phyloP scores from a whole-genome alignment of 2,797 vertebrate genomes.

The Trachurus trachurus region DNA sequence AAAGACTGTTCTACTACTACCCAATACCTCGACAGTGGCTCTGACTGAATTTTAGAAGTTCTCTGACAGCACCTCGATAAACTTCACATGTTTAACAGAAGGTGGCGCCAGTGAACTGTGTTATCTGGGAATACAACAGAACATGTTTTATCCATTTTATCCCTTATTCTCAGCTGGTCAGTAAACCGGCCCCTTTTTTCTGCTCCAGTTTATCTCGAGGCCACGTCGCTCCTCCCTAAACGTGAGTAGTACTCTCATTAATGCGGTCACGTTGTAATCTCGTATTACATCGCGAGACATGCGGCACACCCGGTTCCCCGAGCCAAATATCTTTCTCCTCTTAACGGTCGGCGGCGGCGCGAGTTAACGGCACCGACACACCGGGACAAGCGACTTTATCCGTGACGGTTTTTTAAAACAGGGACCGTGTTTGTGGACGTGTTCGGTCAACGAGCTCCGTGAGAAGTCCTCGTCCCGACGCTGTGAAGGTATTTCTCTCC shows the following conservation, averaged over 20 bases:
- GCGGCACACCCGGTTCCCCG: neutral
- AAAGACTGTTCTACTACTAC: too few relatives aligned
- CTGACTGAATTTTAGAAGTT: too few relatives aligned
- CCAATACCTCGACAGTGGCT: too few relatives aligned
- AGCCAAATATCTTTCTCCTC: neutral
- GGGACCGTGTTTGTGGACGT: fast-evolving
- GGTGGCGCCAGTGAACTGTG: neutral
- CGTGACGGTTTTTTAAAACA: neutral
- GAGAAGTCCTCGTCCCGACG: neutral
- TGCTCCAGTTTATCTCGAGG: too few relatives aligned
- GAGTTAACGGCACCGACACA: conserved; percentile 8
- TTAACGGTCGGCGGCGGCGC: neutral
- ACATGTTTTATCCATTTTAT: neutral
- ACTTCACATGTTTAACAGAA: neutral
- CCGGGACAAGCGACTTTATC: neutral
- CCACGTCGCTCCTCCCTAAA: too few relatives aligned
- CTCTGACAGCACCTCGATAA: too few relatives aligned
- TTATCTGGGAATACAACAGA: neutral
- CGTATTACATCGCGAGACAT: conserved; percentile 46
- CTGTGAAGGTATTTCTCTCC: conserved; percentile 7
- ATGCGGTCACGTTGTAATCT: conserved; percentile 17
- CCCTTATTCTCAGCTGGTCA: neutral
- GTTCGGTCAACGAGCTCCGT: neutral
- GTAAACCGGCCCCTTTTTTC: too few relatives aligned
- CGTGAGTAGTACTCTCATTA: neutral